Conservation (phyloP, 2,888 invertebrate species). For the Diploptera punctata region DNA sequence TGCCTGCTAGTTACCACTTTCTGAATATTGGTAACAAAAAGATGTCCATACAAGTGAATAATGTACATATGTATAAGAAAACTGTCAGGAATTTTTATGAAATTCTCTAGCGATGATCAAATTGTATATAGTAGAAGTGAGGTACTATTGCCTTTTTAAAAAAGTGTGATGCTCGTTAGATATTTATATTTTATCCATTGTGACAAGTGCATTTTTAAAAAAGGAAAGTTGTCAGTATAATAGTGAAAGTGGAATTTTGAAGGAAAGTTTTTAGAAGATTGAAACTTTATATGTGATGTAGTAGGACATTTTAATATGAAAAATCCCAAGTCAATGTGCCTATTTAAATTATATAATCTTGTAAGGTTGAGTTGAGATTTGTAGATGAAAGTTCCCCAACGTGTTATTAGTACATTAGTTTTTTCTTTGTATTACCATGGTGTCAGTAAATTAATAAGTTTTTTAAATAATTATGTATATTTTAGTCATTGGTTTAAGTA, state of each 20-base stretch:
- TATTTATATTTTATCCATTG: slow-evolving; percentile 35
- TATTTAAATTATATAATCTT: slow-evolving; percentile 41
- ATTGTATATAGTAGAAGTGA: slow-evolving; percentile 32
- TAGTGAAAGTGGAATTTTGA: slow-evolving; percentile 11
- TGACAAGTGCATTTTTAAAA: slow-evolving; percentile 28
- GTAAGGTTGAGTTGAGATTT: slow-evolving; percentile 1
- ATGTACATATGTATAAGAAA: slow-evolving; percentile 26
- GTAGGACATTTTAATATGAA: slow-evolving; percentile 33
- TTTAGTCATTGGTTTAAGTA: not conserved
- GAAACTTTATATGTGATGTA: slow-evolving; percentile 31
- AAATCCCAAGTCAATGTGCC: slow-evolving; percentile 44
- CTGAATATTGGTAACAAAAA: slow-evolving; percentile 20
- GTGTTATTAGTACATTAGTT: not conserved
- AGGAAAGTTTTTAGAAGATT: slow-evolving; percentile 12
- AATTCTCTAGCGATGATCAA: slow-evolving; percentile 22
- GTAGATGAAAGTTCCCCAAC: not conserved
- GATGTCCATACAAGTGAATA: slow-evolving; percentile 23
- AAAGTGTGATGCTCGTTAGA: slow-evolving; percentile 27
- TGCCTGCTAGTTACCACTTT: slow-evolving; percentile 23
- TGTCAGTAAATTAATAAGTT: not conserved
- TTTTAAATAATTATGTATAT: too few relatives aligned
- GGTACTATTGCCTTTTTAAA: slow-evolving; percentile 32
- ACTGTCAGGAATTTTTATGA: slow-evolving; percentile 27
- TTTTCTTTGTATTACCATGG: not conserved
- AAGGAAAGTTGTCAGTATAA: slow-evolving; percentile 12